Percentiles rank a stretch among this genome's conserved stretches.
phyloP scores from a whole-genome alignment of 2,888 invertebrate genomes.

The Drosophila atripex region DNA sequence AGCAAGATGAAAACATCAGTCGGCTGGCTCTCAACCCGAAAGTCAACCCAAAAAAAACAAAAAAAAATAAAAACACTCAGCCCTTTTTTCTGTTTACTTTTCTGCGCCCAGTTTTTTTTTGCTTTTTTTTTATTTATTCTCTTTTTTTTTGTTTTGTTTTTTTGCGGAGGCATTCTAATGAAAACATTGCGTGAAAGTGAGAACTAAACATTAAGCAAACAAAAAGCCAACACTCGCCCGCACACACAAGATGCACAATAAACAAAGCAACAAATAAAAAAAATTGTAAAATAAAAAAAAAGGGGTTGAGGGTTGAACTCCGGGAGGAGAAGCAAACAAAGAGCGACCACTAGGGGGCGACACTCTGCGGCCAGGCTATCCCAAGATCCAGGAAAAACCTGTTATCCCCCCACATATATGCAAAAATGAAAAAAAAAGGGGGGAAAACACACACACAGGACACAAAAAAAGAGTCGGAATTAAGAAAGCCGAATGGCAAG shows the following conservation, averaged over 20 bases:
- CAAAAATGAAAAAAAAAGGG: constrained; percentile 39
- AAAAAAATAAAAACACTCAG: too few species aligned
- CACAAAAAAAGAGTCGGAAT: constrained; percentile 7
- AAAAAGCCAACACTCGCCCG: constrained; percentile 43
- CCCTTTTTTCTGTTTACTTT: constrained; percentile 21
- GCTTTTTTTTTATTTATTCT: too few species aligned
- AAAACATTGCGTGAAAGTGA: constrained; percentile 77
- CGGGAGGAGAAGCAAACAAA: constrained; percentile 57
- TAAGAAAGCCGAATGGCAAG: constrained; percentile 16
- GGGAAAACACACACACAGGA: neutral
- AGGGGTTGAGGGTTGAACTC: constrained; percentile 39
- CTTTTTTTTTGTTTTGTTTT: constrained; percentile 23
- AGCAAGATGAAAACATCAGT: constrained; percentile 65
- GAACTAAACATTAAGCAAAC: constrained; percentile 73
- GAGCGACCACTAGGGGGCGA: constrained; percentile 48
- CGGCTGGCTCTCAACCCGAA: constrained; percentile 41
- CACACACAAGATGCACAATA: constrained; percentile 26
- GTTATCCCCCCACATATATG: constrained; percentile 61
- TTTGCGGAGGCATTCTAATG: constrained; percentile 58
- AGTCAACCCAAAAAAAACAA: too few species aligned
- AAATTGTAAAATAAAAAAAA: constrained; percentile 15
- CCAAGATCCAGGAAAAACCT: constrained; percentile 43
- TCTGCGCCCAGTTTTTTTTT: constrained; percentile 18
- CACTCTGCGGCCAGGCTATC: constrained; percentile 20
- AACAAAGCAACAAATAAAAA: constrained; percentile 5